These are phyloP conservation scores for Cryptotis parvus DNA, from an alignment of 2,113 vertebrate species.

Conservation along the genomic window DNA sequence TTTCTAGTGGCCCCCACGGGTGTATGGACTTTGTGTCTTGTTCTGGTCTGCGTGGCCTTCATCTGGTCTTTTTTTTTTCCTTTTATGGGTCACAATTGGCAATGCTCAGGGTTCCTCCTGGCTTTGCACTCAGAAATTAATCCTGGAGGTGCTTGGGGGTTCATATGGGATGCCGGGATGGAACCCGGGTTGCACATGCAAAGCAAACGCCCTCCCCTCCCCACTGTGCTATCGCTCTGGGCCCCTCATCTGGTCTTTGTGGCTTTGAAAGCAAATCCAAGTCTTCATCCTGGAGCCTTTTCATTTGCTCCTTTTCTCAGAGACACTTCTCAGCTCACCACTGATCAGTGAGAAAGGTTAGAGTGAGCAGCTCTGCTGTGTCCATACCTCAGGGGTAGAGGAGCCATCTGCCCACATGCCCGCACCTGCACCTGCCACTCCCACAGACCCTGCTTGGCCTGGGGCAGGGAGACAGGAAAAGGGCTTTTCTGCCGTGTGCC, in stretches of 20 bases:
- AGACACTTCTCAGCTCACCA: neutral
- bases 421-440: too few species aligned
- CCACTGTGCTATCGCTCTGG: too few species aligned
- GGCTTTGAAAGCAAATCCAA: neutral
- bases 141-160: too few species aligned
- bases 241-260: neutral
- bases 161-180: too few species aligned
- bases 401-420: neutral
- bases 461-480: too few species aligned
- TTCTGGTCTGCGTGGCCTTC: slow-evolving; percentile 51
- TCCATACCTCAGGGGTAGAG: neutral
- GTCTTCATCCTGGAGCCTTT: slow-evolving; percentile 40
- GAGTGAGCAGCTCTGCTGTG: neutral
- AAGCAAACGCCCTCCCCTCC: too few species aligned
- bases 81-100: too few species aligned
- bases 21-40: slow-evolving; percentile 55
- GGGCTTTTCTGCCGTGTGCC: too few species aligned
- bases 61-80: neutral
- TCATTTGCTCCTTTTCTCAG: neutral
- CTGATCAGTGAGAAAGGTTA: neutral
- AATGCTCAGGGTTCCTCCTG: too few species aligned
- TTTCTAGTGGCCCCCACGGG: slow-evolving; percentile 42
- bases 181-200: too few species aligned
- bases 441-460: too few species aligned
- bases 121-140: too few species aligned